Base-by-base conservation (phyloP, 1,140 invertebrate species). In the Paracyclopina nana region DNA sequence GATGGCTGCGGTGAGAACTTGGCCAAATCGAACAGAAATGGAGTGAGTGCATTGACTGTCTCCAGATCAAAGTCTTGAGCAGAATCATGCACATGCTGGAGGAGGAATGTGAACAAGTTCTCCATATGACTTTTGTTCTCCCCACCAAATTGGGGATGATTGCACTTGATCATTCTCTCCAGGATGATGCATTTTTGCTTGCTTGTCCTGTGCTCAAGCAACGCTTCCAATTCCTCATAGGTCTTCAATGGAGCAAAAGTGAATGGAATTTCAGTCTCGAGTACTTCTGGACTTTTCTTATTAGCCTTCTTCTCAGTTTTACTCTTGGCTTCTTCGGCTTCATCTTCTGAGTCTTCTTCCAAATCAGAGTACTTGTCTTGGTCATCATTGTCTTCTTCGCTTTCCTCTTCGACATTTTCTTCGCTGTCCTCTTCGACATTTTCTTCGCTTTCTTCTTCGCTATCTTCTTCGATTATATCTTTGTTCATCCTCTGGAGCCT, bases 131-230 rank as follows among this genome's bases (percentile, higher is more conserved):
- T 72, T 61, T 80, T 82, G 59, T 87, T 86, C 11, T 71, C 73
- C 54, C 74, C 72, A 14, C 70, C 70, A 40, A 85, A 61, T 60
- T 78, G 78, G 27, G 77, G 78, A 62, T 87, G 77, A 66, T 83
- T 80, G 56, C 76, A 81, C 67, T 86, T 86, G 31, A 87, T 77
- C 53, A 91, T 75, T 57, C 82, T 72, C 55, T 83, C 76, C 43
- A 90, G 57, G 9, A 86, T 76, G 9, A 73, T 68, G 1, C 70
- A 64, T 55, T 82, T 77, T 53, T 80, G 70, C 4, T 71, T 62
- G 8, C 70, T 62, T 30, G 66, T 67, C 14, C 16, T 16, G 18
- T 28, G 45, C 27, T 24, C n/a, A 30, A 48, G 28, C 6, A 28
- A 29, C 4, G 6, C 20, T 3, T 26, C 45, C n/a, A 25, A 48